Evolutionary conservation across 2,113 vertebrate species (phyloP).

Genomic region (Numida meleagris): DNA sequence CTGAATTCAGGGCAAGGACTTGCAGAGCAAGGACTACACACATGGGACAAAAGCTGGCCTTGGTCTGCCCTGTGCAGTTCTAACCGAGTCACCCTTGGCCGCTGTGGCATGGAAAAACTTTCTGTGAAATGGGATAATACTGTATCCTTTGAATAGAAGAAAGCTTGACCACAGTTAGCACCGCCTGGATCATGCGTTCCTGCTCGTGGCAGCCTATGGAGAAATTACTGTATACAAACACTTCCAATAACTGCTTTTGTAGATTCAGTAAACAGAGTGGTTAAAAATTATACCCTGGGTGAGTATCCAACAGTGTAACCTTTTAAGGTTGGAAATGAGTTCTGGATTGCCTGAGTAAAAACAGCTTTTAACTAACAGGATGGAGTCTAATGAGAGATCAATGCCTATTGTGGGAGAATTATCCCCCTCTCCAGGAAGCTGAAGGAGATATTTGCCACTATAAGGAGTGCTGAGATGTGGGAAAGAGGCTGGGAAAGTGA

Average conservation of each 20-base stretch:
- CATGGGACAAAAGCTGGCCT: accelerated
- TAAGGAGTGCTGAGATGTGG: conserved; percentile 3
- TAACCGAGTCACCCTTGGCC: neutral
- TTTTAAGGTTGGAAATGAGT: conserved; percentile 66
- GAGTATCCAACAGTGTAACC: conserved; percentile 61
- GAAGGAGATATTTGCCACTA: conserved; percentile 22
- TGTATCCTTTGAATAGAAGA: neutral
- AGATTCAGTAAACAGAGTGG: conserved; percentile 53
- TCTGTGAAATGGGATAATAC: neutral
- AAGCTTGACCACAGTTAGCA: neutral
- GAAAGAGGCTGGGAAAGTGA: neutral
- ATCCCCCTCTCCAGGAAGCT: conserved; percentile 41
- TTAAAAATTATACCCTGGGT: conserved; percentile 62
- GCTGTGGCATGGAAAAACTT: neutral
- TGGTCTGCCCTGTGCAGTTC: neutral
- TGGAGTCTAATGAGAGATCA: conserved; percentile 69
- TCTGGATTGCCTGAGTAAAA: conserved; percentile 63
- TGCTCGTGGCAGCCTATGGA: neutral
- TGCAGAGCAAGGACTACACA: neutral
- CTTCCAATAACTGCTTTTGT: conserved; percentile 46
- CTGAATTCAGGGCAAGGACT: neutral
- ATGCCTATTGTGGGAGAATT: conserved; percentile 49
- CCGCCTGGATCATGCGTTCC: neutral
- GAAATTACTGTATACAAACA: conserved; percentile 53
- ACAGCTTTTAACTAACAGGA: conserved; percentile 68